Base-by-base conservation (phyloP, 2,888 invertebrate species). In the Agrotis segetum region DNA sequence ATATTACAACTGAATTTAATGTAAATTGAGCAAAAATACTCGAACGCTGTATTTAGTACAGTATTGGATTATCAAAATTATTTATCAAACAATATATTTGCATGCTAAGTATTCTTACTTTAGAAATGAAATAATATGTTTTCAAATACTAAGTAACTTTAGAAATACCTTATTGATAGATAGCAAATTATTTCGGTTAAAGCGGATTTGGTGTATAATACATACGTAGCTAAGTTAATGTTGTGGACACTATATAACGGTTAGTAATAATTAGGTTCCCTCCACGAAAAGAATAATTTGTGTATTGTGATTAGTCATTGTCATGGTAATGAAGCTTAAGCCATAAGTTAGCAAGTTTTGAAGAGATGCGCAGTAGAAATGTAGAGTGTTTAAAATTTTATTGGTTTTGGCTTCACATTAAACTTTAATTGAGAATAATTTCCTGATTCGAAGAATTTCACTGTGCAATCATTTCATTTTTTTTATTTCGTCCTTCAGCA, bases 271-370 rank as follows among this genome's bases (percentile, higher is more conserved):
- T 75, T 59, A 84, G 69, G 61, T 69, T 75, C 71, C 79, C 74
- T 72, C 76, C 83, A 84, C 76, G 75, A 69, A 71, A 83, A 71
- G 67, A 66, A 62, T 60, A 59, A 67, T 24, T 66, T 70, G 74
- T 77, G 79, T 67, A 61, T 44, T 64, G 66, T 69, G 52, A 74
- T 86, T 81, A 84, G 74, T 80, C 53, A 74, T 72, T 69, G 44
- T 65, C 62, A 75, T 84, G 84, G 82, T 85, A 85, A 85, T 85
- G 82, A 85, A 85, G 85, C 85, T 76, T 60, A 85, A 85, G 85
- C 85, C 69, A 75, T 75, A 76, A 67, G 70, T 85, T 75, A 81
- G 77, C 83, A 64, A 77, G 63, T 81, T 70, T 68, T 64, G 76
- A 85, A 81, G 71, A 63, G 79, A 76, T 71, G 69, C 66, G 29